Evolutionary conservation across 2,113 vertebrate genomes (phyloP), one percentile per base, ranked within the genome.

Genomic region (Mohoua ochrocephala): DNA sequence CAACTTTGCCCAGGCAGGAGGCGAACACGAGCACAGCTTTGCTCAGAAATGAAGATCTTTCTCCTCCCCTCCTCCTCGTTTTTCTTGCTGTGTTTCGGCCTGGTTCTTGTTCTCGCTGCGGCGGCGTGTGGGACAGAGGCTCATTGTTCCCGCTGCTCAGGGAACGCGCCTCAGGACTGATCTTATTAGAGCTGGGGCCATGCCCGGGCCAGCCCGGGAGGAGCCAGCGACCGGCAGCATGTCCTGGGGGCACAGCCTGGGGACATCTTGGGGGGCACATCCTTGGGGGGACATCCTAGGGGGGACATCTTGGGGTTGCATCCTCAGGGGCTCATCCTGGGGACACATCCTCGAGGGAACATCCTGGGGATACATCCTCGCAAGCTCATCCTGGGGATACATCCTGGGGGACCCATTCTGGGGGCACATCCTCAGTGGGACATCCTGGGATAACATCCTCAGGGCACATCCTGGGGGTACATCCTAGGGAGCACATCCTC

Each of bases 111-210:
- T 97, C 80, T 81, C 35, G 0, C 35, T 37, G 83, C 8, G 0
- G 91, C 47, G 0, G 91, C 60, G 1, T 27, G 76, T 44, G 86
- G 95, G 94, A 96, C 95, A 97, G 95, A 97, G 91, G 73, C 84
- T 84, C 91, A 92, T 97, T 97, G 96, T 95, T 93, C 83, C 47
- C 5, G 24, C 83, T 20, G 94, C 93, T 89, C 64, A 42, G 93
- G 93, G 93, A 93, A 67, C 60, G 30, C 26, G 14, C 86, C 31
- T 59, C 76, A 6, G 93, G 56, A 24, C 89, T 81, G 95, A 96
- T 89, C 94, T 52, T 12, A 47, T 92, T 68, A 61, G 80, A 89
- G 93, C 84, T 59, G 30, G 5, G 88, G 63, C 94, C 35, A 1
- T 33, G 88, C 44, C 74, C 3, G 4, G 75, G 77, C 78, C 87